These are phyloP conservation scores for Florisuga fusca DNA, from an alignment of 2,797 vertebrate genomes.

Conservation along the genomic window DNA sequence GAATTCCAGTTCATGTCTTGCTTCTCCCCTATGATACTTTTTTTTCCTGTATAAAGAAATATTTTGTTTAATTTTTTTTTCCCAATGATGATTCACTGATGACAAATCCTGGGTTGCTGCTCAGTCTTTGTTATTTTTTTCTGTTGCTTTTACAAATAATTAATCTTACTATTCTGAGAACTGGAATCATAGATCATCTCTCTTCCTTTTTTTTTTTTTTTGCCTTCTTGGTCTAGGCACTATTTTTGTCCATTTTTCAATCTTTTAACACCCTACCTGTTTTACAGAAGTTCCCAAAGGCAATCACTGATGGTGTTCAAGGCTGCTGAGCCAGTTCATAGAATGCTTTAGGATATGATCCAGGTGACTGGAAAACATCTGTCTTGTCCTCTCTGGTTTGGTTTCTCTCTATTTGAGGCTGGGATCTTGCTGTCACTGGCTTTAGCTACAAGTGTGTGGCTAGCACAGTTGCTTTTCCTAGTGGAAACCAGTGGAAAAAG, in stretches of 20 bases:
- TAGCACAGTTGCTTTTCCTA: slow-evolving; percentile 11
- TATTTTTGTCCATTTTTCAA: background rate
- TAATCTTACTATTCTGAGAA: background rate
- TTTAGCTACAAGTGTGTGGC: slow-evolving; percentile 25
- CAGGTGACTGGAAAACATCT: slow-evolving; percentile 23
- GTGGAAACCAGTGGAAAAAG: background rate
- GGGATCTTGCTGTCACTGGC: slow-evolving; percentile 23
- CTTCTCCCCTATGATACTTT: background rate
- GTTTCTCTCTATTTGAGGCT: background rate
- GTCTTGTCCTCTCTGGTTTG: background rate
- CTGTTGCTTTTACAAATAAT: background rate
- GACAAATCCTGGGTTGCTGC: background rate
- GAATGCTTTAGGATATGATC: background rate
- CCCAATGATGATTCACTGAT: background rate
- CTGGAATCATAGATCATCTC: background rate
- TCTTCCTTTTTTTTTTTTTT: background rate
- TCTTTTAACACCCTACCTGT: background rate
- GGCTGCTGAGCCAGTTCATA: background rate
- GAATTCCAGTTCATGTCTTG: background rate
- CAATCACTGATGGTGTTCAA: background rate
- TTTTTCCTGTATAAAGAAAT: background rate
- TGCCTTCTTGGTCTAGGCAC: background rate
- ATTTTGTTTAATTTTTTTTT: background rate
- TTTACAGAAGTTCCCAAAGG: background rate
- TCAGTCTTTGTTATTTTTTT: background rate